These are phyloP conservation scores for Hypotaenidia philippensis DNA, from an alignment of 2,797 vertebrate species.

Conservation along the genomic window DNA sequence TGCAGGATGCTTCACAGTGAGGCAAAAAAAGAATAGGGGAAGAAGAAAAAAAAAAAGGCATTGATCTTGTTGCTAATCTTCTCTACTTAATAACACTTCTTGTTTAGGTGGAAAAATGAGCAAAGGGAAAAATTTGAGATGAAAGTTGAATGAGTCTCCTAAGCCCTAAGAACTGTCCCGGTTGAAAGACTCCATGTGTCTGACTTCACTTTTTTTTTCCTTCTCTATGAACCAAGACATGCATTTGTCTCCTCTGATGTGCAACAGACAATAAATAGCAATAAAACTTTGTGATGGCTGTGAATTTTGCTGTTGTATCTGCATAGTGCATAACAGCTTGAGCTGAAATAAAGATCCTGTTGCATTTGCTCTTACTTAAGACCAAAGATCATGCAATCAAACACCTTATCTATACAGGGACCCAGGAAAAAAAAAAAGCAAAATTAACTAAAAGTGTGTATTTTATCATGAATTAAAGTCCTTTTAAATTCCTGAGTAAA, in stretches of 20 bases:
- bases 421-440: neutral
- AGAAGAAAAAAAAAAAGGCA: no score
- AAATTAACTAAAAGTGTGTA: neutral
- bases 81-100: constrained; percentile 47
- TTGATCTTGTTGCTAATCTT: neutral
- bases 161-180: constrained; percentile 50
- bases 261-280: neutral
- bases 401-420: neutral
- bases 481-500: neutral
- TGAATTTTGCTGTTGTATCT: neutral
- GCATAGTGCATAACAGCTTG: neutral
- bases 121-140: constrained; percentile 67
- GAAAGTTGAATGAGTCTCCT: constrained; percentile 70
- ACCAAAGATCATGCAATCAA: neutral
- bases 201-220: neutral
- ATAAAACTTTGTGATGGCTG: neutral
- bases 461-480: neutral
- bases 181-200: neutral
- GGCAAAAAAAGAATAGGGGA: no score
- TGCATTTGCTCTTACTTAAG: neutral
- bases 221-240: neutral
- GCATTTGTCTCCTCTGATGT: neutral
- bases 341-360: neutral
- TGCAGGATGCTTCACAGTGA: neutral
- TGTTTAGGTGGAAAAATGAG: constrained; percentile 66